Evolutionary conservation across 2,888 invertebrate species (phyloP).

Genomic region (Seladonia tumulorum): DNA sequence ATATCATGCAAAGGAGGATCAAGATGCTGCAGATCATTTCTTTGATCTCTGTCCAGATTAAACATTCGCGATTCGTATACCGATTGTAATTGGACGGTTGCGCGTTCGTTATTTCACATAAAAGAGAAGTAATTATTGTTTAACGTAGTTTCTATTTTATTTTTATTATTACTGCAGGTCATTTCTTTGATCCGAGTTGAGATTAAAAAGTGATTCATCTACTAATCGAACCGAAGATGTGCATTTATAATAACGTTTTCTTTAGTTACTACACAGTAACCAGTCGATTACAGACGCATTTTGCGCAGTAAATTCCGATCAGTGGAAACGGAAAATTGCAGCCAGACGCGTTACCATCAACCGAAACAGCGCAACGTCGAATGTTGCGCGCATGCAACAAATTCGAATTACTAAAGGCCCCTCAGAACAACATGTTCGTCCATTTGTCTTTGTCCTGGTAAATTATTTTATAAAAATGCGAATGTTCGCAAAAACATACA

Average conservation of each 20-base stretch:
- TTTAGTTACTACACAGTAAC: not conserved
- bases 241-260: not conserved
- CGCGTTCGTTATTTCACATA: not conserved
- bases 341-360: not conserved
- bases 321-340: not conserved
- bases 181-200: too few relatives aligned
- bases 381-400: not conserved
- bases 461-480: not conserved
- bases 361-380: too few relatives aligned
- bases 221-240: too few relatives aligned
- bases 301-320: not conserved
- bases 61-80: not conserved
- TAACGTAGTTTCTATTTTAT: not conserved
- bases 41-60: not conserved
- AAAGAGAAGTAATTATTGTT: not conserved
- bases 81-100: not conserved
- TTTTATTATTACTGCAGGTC: not conserved
- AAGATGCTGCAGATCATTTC: slow-evolving; percentile 10
- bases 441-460: not conserved
- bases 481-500: too few relatives aligned
- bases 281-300: not conserved
- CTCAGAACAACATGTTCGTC: not conserved
- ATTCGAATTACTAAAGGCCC: not conserved
- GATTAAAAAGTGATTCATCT: too few relatives aligned
- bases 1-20: not conserved